These are phyloP conservation scores for Triplophysa bombifrons DNA, from an alignment of 2,797 vertebrate species.

Conservation along the genomic window DNA sequence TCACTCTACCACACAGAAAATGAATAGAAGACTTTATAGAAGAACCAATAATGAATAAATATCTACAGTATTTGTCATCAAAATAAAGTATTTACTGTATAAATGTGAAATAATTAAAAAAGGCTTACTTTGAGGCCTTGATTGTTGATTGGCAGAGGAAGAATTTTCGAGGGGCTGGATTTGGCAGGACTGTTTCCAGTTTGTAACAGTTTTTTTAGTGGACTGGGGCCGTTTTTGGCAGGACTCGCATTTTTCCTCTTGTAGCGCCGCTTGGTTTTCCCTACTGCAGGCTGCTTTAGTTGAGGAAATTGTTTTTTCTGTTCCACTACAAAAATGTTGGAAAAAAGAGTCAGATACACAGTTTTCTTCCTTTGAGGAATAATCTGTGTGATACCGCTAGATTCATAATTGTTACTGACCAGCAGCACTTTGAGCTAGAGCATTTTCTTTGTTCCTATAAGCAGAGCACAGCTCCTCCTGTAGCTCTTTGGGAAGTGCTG, in stretches of 20 bases:
- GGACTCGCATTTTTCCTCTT: constrained; percentile 85
- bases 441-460: constrained; percentile 80
- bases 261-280: constrained; percentile 83
- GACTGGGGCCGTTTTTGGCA: constrained; percentile 82
- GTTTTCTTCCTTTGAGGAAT: neutral
- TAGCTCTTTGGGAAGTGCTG: constrained; percentile 91
- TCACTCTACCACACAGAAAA: constrained; percentile 73
- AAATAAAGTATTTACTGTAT: neutral
- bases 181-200: constrained; percentile 80
- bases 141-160: constrained; percentile 75
- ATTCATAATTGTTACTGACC: constrained; percentile 69
- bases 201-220: constrained; percentile 79
- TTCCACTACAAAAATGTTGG: constrained; percentile 68
- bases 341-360: constrained; percentile 7
- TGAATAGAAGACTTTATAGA: neutral
- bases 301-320: constrained; percentile 85
- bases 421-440: constrained; percentile 66
- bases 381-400: neutral
- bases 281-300: constrained; percentile 76
- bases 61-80: neutral
- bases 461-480: constrained; percentile 92
- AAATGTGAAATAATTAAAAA: neutral
- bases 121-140: constrained; percentile 79
- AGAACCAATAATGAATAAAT: neutral
- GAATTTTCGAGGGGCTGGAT: constrained; percentile 77